Evolutionary conservation across 2,113 vertebrate genomes (phyloP).

Genomic region (Dicentrarchus labrax): DNA sequence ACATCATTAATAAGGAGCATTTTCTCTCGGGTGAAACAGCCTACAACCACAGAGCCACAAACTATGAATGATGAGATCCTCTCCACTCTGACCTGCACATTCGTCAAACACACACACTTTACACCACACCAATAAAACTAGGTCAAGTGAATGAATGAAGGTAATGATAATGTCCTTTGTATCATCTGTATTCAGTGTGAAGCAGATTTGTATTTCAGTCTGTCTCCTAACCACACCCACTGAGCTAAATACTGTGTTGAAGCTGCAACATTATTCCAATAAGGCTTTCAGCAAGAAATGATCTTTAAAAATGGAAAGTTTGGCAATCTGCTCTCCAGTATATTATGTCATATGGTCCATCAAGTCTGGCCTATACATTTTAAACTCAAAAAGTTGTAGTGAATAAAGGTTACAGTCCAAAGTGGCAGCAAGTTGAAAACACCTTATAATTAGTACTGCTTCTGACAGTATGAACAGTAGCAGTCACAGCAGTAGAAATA

Average conservation of each 20-base stretch:
- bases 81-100: not conserved
- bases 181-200: constrained; percentile 8
- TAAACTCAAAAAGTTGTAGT: not conserved
- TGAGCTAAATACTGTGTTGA: not conserved
- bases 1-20: not conserved
- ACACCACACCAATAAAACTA: not conserved
- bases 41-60: not conserved
- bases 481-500: not conserved
- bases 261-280: not conserved
- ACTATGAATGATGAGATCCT: not conserved
- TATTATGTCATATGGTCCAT: not conserved
- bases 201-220: not conserved
- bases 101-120: not conserved
- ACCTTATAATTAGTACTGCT: not conserved
- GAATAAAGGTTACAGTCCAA: not conserved
- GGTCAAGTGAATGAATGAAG: not conserved
- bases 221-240: not conserved
- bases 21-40: not conserved
- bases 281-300: not conserved
- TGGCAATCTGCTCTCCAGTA: not conserved
- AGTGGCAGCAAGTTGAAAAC: not conserved
- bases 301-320: not conserved
- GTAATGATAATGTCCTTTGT: not conserved
- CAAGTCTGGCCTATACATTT: not conserved
- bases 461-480: not conserved